Conservation (phyloP, 2,797 vertebrate genomes). For the Alca torda region DNA sequence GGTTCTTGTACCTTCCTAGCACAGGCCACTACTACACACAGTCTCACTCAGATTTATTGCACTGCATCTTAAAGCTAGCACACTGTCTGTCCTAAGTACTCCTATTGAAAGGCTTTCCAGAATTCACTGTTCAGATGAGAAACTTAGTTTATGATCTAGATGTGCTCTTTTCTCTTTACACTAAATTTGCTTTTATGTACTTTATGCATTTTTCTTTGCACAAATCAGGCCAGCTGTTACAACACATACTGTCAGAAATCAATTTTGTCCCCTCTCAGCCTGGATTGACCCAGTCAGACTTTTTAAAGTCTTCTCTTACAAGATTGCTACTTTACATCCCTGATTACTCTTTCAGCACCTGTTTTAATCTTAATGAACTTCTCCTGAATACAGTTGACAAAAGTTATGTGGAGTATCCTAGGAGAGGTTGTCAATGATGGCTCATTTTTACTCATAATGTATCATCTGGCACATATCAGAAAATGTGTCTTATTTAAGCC, state of each 20-base stretch:
- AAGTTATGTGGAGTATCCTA: background rate
- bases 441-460: background rate
- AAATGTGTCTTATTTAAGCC: background rate
- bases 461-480: background rate
- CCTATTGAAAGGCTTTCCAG: background rate
- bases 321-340: background rate
- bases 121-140: background rate
- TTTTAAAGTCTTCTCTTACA: background rate
- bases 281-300: background rate
- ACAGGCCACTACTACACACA: background rate
- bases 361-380: background rate
- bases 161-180: background rate
- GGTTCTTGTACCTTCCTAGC: background rate
- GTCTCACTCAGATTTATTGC: background rate
- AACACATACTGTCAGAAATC: background rate
- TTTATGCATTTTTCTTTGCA: background rate
- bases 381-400: background rate
- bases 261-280: background rate
- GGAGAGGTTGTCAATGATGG: background rate
- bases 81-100: background rate
- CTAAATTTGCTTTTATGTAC: background rate
- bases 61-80: background rate
- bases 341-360: background rate
- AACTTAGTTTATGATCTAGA: background rate
- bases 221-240: background rate